These are phyloP conservation scores for Protosalanx chinensis DNA, from an alignment of 2,797 vertebrate genomes.

Conservation along the genomic window DNA sequence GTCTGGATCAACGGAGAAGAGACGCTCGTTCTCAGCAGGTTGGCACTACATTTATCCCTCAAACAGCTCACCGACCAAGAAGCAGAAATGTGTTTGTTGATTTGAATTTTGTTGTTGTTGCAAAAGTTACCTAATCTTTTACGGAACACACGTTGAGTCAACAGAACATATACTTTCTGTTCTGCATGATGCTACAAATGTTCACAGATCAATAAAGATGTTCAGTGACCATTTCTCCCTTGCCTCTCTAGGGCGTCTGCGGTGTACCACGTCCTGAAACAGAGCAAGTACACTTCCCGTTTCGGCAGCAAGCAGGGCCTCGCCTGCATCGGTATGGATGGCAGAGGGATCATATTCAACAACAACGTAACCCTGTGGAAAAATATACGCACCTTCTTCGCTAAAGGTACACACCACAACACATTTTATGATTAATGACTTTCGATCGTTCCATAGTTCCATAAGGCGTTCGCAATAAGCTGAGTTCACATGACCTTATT, in stretches of 20 bases:
- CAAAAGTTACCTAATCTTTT: background rate
- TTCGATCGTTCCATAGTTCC: conserved; percentile 62
- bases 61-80: too few species aligned
- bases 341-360: conserved; percentile 93
- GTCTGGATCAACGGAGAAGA: conserved; percentile 96
- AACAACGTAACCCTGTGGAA: conserved; percentile 86
- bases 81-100: too few species aligned
- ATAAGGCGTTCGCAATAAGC: background rate
- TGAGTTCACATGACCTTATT: background rate
- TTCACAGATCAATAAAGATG: background rate
- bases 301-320: conserved; percentile 88
- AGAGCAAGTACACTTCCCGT: conserved; percentile 78
- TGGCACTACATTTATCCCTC: conserved; percentile 22
- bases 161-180: too few species aligned
- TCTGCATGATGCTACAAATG: background rate
- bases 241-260: conserved; percentile 78
- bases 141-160: background rate
- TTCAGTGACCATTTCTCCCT: background rate
- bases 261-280: conserved; percentile 84
- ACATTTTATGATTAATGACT: conserved; percentile 32
- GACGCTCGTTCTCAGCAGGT: conserved; percentile 94
- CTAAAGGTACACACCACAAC: conserved; percentile 77
- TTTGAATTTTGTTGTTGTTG: too few species aligned
- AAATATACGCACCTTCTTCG: conserved; percentile 81
- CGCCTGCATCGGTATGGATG: conserved; percentile 90